Conservation (phyloP, 2,888 invertebrate genomes). For the Cryptophagus acutangulus region DNA sequence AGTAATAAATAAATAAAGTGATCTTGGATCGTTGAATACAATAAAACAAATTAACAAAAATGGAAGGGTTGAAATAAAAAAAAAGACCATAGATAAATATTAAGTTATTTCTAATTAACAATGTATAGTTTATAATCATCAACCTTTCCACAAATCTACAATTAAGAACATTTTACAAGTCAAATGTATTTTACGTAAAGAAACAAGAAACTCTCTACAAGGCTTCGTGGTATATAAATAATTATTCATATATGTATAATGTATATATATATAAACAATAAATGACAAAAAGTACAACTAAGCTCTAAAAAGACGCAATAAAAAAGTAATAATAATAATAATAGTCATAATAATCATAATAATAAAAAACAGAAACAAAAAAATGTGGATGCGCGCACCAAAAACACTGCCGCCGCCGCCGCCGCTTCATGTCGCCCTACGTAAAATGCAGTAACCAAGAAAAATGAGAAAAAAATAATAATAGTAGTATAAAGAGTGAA, state of each 20-base stretch:
- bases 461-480: conserved; percentile 35
- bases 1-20: too few species aligned
- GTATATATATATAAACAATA: too few species aligned
- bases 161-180: conserved; percentile 51
- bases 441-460: conserved; percentile 44
- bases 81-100: too few species aligned
- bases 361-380: conserved; percentile 42
- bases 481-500: too few species aligned
- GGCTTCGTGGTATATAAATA: conserved; percentile 42
- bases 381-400: too few species aligned
- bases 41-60: too few species aligned
- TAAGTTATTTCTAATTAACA: conserved; percentile 54
- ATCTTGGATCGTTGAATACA: too few species aligned
- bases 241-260: too few species aligned
- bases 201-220: conserved; percentile 44
- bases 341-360: conserved; percentile 43
- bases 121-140: conserved; percentile 53
- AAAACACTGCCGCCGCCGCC: conserved; percentile 16
- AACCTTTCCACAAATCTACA: conserved; percentile 54
- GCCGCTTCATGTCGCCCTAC: conserved; percentile 45
- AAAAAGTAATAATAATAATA: too few species aligned
- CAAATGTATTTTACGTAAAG: conserved; percentile 45
- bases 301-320: too few species aligned
- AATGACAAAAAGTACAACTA: conserved; percentile 40
- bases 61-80: too few species aligned